Base-by-base conservation (phyloP, 1,140 invertebrate genomes). In the Drosophila pachea region DNA sequence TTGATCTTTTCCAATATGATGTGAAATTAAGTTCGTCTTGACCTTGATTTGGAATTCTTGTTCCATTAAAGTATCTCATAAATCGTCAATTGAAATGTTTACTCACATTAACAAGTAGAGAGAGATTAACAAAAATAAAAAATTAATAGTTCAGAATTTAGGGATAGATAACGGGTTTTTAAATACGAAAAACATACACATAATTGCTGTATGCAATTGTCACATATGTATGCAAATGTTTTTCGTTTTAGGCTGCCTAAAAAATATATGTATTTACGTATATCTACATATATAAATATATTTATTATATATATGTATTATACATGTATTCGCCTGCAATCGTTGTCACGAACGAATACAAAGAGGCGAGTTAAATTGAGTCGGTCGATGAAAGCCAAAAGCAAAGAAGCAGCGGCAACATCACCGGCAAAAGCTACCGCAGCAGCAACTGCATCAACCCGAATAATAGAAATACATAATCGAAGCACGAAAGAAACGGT, bases 381-480 rank as follows among this genome's bases (percentile, higher is more conserved):
- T 58, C 62, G 58, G 68, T 59, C 48, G 54, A 59, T 16, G 54
- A 60, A 62, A 66, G 53, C 14, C 31, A 63, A 69, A 58, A 56
- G 52, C 50, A 42, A n/a, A 40, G 12, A 32, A 56, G 32, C 38
- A 42, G 48, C 48, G 43, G 48, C 40, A 59, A 32, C 56, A 35
- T 40, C 58, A 68, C 38, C 58, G 22, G 22, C 22, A 22, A 22
- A 22, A 22, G 22, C 22, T 3, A 22, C 22, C 1, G 22, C 22
- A 22, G 3, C 48, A 52, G 48, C 40, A 59, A 22, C 56, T 35
- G 42, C 58, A 68, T 49, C 58, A 54, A 4, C 36, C 22, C 47
- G 48, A 49, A 60, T 52, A 69, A 60, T 47, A 70, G 62, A 60
- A 71, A 54, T 67, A 54, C 63, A 54, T 35, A 67, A 49, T 71